Base-by-base conservation (phyloP, 2,888 invertebrate genomes). In the Villa cingulata region DNA sequence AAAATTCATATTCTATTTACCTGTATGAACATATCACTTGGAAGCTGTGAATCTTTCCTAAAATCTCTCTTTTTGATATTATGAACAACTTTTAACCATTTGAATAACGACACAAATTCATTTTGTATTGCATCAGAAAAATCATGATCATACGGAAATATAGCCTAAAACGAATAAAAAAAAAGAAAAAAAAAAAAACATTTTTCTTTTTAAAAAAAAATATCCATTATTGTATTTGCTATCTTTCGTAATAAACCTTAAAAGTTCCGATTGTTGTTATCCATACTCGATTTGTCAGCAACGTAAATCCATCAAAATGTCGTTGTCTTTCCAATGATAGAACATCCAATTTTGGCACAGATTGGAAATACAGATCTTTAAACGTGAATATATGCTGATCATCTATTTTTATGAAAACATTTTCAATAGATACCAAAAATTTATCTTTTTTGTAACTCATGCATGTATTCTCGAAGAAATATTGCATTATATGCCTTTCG, bases 1-100 rank as follows among this genome's bases (percentile, higher is more conserved):
- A n/a, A n/a, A n/a, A n/a, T n/a, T n/a, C n/a, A 37, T 32, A 16
- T 18, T 5, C 1, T n/a, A 45, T 70, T 70, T 59, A 89, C 86
- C 74, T 86, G 86, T 41, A 97, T 86, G 46, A 86, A 76, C 56
- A 96, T 70, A 72, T 97, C 97, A 53, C 86, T 83, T 0, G 95
- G 92, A 46, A 96, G 65, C 0, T 82, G 80, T 20, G 81, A 80
- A 46, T 80, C 76, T 0, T 70, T 67, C 0, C 82, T 83, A 60
- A 85, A 83, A 0, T 81, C 76, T 43, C 76, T 77, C 62, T 80
- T 83, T 62, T 78, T 74, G 41, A 76, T 68, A 39, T 74, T 76
- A 63, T 95, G 94, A 14, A 91, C 76, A 51, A 84, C 69, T 66
- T 92, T 94, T 46, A 96, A 67, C 97, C 97, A 98, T 65, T 95